Evolutionary conservation across 1,140 invertebrate species (phyloP), one percentile per base, ranked within the genome.

Genomic region (Hermatobates lingyangjiaoensis): DNA sequence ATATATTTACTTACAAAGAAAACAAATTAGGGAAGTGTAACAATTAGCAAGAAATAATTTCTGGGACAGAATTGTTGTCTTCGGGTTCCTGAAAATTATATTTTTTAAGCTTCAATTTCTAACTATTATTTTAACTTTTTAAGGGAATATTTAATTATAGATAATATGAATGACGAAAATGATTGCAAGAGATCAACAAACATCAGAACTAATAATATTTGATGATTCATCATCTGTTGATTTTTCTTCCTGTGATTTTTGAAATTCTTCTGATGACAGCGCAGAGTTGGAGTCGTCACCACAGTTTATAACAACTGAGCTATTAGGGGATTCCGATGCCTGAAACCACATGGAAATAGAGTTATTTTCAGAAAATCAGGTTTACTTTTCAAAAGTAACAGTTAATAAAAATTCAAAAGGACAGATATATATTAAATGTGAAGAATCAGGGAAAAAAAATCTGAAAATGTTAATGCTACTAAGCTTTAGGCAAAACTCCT

Each of bases 231-330:
- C n/a, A n/a, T n/a, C n/a, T n/a, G n/a, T n/a, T n/a, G n/a, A n/a
- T n/a, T n/a, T n/a, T n/a, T 38, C 14, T 21, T 26, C 25, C 28
- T 48, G 45, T 26, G 27, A 26, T 24, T 46, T 38, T 24, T 34
- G 24, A 34, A 48, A 47, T 28, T 56, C 57, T 38, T 58, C 57
- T 23, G 52, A 24, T 34, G 57, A 58, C 2, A 58, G 40, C 14
- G 54, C 51, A 15, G 54, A 56, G 45, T 58, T 58, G 24, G 57
- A 58, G 40, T 58, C 57, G 27, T 58, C 57, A 25, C 50, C 53
- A 46, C 50, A 53, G 20, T 50, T 30, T 27, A 53, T 27, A 15
- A 47, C 28, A 7, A 51, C 27, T n/a, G 52, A 54, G 45, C 23
- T 56, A 27, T 52, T 56, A 18, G 55, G 51, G 7, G 52, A 54